These are phyloP conservation scores for Apamea sordens DNA, from an alignment of 2,888 invertebrate species.

Conservation along the genomic window DNA sequence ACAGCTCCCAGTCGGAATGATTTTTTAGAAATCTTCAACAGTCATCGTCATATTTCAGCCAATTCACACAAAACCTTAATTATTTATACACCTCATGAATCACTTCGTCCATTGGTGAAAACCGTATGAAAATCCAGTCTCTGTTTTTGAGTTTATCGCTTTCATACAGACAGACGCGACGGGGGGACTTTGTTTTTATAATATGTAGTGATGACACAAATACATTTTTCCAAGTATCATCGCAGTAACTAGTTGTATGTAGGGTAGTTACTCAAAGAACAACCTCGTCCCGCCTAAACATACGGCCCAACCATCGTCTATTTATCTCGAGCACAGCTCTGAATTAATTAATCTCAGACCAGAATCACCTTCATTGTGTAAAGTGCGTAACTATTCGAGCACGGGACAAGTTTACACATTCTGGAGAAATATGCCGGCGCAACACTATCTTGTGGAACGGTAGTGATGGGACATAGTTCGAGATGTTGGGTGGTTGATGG, in stretches of 20 bases:
- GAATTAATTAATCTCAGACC: conserved; percentile 70
- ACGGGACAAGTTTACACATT: conserved; percentile 68
- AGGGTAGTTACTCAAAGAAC: neutral
- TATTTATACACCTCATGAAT: neutral
- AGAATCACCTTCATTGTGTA: conserved; percentile 69
- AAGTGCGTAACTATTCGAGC: conserved; percentile 69
- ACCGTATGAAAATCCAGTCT: too few relatives aligned
- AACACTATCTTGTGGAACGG: conserved; percentile 45
- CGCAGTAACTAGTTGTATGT: neutral
- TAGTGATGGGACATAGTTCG: conserved; percentile 50
- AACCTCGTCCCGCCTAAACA: conserved; percentile 38
- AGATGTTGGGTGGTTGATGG: too few relatives aligned
- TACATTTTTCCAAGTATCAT: neutral
- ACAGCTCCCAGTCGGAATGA: neutral
- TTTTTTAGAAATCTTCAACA: neutral
- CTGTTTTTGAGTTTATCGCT: too few relatives aligned
- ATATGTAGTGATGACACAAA: neutral
- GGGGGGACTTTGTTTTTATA: neutral
- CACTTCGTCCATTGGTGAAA: neutral
- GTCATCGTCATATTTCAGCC: neutral
- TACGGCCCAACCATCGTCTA: conserved; percentile 45
- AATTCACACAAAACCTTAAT: neutral
- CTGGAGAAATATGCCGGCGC: conserved; percentile 61
- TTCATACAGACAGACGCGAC: neutral
- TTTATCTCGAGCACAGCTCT: conserved; percentile 60